A percentile compares a stretch with the other conserved stretches of the same genome.
Conservation (phyloP, 2,113 vertebrate genomes). For the Peromyscus maniculatus region DNA sequence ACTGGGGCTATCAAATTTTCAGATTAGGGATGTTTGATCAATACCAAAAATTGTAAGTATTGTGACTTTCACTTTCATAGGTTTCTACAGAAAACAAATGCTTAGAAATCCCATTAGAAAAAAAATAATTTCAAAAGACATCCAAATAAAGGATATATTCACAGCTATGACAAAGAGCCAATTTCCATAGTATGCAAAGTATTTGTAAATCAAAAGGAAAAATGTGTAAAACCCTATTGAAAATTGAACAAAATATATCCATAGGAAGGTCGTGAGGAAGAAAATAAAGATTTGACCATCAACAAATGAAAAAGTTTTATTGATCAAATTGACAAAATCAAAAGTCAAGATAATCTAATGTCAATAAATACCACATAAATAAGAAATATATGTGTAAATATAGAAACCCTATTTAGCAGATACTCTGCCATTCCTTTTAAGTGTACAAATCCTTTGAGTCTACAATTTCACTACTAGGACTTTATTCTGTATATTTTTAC, state of each 20-base stretch:
- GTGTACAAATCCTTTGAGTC: neutral
- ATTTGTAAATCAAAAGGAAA: constrained; percentile 39
- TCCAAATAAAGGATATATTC: neutral
- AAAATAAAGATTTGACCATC: neutral
- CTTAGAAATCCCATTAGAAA: neutral
- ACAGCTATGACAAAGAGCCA: neutral
- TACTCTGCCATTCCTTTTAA: neutral
- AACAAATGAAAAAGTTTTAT: neutral
- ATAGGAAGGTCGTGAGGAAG: neutral
- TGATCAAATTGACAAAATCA: neutral
- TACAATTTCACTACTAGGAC: constrained; percentile 28
- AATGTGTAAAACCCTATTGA: neutral
- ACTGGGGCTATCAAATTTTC: neutral
- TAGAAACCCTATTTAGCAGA: neutral
- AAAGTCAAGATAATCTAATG: neutral
- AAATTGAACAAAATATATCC: constrained; percentile 14
- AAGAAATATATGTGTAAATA: neutral
- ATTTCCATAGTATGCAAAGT: constrained; percentile 44
- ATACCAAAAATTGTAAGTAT: constrained; percentile 3
- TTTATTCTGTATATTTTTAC: constrained; percentile 3
- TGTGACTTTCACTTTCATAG: constrained; percentile 11
- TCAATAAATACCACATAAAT: neutral
- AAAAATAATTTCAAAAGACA: constrained; percentile 33
- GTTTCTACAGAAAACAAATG: neutral
- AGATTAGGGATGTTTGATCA: neutral